Base-by-base conservation (phyloP, 2,797 vertebrate genomes). In the Philypnodon macrostomus region DNA sequence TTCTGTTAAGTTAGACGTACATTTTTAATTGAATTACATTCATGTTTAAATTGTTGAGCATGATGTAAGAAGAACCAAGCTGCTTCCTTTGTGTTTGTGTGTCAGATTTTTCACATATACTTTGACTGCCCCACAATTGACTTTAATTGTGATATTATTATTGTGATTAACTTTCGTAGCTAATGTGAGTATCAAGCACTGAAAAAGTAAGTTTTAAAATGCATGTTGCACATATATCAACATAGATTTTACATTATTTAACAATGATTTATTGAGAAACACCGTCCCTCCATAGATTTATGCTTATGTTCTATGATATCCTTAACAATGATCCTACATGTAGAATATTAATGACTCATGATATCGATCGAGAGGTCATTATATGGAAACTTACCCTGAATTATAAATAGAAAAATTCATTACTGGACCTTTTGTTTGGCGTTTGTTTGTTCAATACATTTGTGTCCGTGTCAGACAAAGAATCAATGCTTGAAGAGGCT, bases 381-480 rank as follows among this genome's bases (percentile, higher is more conserved):
- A 3, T 29, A 10, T 10, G 1, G 10, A 30, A 30, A 17, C 26
- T 10, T 27, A 17, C 26, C 10, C 40, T 15, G 45, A 34, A 47
- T 23, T 23, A 11, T 24, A 24, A 24, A 24, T 47, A 9, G n/a
- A 24, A 7, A 11, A 47, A 32, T 47, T 17, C 17, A 24, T 34
- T 24, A 16, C 13, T 47, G 19, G 19, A 19, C 18, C 16, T 18
- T 6, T 13, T 24, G 17, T 44, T n/a, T n/a, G n/a, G n/a, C n/a
- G n/a, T n/a, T 31, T n/a, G 15, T 31, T 17, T 8, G 42, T 18
- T 11, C 7, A 17, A 46, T 19, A 16, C 27, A 31, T 61, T 46
- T 63, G 33, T 61, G 18, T 41, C 17, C 47, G 47, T 39, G 18
- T 54, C 19, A 53, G 16, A 59, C 40, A 61, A 57, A 59, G 64